Evolutionary conservation across 2,888 invertebrate species (phyloP), one percentile per base, ranked within the genome.

Genomic region (Drosophila conformis): DNA sequence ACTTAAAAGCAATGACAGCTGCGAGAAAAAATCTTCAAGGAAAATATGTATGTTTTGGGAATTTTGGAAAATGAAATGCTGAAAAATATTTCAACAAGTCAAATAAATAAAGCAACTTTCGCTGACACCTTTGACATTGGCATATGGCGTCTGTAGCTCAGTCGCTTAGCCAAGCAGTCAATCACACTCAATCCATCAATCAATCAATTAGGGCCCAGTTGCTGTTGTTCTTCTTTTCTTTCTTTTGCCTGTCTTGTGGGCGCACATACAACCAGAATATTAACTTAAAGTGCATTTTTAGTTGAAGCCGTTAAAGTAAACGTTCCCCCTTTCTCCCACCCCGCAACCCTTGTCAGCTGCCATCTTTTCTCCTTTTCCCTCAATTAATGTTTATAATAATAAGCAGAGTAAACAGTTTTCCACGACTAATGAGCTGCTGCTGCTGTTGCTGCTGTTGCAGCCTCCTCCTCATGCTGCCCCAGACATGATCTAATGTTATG

Each of bases 401-500:
- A 89, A 87, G 89, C 82, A 66, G 68, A 78, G 85, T 77, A 86
- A 85, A 87, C 86, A 89, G 76, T 87, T 87, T 77, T 73, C 66
- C 70, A 69, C 77, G 75, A 82, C 89, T 87, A 87, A 87, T 87
- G 87, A 87, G 90, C 72, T 76, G 57, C 62, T 67, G 57, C 59
- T 54, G 46, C 36, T 46, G 58, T 36, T 59, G 51, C 40, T 49
- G 49, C 52, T 58, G 38, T 51, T 74, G 33, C 40, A 29, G 40
- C 52, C 40, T 35, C 42, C 52, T 48, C 53, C 57, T 49, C 69
- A 63, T 72, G 69, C 73, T 68, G 48, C 72, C 53, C 51, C 73
- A 78, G 80, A 80, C 81, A 69, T 90, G 88, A 91, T 91, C 90
- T 91, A 90, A 91, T 91, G 92, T 91, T 91, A 91, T 91, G 92